A percentile compares a stretch with the other conserved stretches of the same genome.
These are phyloP conservation scores for Poeciliopsis turrubarensis DNA, from an alignment of 2,113 vertebrate genomes.

Conservation along the genomic window DNA sequence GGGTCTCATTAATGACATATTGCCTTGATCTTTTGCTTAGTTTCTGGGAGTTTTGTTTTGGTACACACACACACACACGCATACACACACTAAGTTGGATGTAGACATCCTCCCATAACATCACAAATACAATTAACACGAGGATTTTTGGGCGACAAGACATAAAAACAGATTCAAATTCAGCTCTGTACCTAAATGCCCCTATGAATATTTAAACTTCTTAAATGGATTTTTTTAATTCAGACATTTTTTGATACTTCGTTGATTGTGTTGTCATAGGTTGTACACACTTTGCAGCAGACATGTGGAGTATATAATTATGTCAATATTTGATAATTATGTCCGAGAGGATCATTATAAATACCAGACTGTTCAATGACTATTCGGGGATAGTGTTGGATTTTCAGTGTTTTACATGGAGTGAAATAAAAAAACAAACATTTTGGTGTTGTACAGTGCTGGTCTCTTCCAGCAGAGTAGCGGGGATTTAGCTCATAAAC, in stretches of 20 bases:
- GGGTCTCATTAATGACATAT: constrained; percentile 52
- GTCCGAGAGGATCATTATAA: constrained; percentile 23
- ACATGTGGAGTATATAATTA: constrained; percentile 32
- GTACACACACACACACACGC: background rate
- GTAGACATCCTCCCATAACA: constrained; percentile 30
- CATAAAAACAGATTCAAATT: constrained; percentile 30
- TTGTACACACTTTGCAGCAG: constrained; percentile 13
- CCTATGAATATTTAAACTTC: constrained; percentile 54
- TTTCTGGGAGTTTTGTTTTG: constrained; percentile 18
- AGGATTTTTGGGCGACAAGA: constrained; percentile 34
- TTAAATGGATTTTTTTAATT: constrained; percentile 54
- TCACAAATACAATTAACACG: constrained; percentile 47
- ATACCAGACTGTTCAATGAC: too few relatives aligned
- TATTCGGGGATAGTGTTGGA: background rate
- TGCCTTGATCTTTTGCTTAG: constrained; percentile 52
- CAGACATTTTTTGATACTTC: constrained; percentile 54
- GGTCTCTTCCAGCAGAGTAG: background rate
- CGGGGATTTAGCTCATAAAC: background rate
- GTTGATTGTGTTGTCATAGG: constrained; percentile 28
- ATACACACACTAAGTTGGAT: constrained; percentile 8
- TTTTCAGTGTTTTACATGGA: background rate
- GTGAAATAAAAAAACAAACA: background rate
- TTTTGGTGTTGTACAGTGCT: background rate
- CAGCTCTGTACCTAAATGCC: constrained; percentile 13
- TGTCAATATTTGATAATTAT: constrained; percentile 34